phyloP scores from a whole-genome alignment of 2,888 invertebrate genomes.

The Cybosia mesomella region DNA sequence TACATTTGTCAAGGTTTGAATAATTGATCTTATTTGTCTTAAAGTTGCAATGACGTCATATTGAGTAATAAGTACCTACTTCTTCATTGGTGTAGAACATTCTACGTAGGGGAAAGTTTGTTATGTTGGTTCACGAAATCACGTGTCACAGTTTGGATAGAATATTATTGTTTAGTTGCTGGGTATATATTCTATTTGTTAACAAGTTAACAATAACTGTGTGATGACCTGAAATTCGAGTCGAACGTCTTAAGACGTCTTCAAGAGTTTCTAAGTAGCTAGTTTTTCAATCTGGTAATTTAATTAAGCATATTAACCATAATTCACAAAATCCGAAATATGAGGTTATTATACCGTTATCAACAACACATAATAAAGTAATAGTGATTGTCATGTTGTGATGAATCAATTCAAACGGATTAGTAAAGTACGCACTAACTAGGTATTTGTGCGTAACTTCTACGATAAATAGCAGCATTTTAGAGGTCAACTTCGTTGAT shows the following conservation, averaged over 20 bases:
- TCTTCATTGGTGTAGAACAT: slow-evolving; percentile 6
- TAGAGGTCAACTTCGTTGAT: no score
- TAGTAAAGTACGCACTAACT: no score
- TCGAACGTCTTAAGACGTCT: neutral
- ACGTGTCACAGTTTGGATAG: neutral
- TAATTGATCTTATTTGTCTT: slow-evolving; percentile 11
- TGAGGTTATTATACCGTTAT: no score
- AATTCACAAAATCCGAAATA: neutral
- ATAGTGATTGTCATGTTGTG: no score
- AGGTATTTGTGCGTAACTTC: neutral
- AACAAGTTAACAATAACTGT: neutral
- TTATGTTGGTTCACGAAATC: neutral
- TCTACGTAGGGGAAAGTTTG: neutral
- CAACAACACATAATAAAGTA: no score
- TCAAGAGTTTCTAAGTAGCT: neutral
- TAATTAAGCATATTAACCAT: neutral
- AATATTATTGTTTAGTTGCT: slow-evolving; percentile 1
- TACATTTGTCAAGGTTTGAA: slow-evolving; percentile 5
- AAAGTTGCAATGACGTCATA: neutral
- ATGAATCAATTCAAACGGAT: no score
- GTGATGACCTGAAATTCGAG: neutral
- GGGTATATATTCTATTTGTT: neutral
- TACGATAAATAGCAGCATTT: neutral
- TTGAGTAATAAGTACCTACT: neutral
- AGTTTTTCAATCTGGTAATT: neutral